phyloP scores from a whole-genome alignment of 2,888 invertebrate genomes.

The Autographa gamma region DNA sequence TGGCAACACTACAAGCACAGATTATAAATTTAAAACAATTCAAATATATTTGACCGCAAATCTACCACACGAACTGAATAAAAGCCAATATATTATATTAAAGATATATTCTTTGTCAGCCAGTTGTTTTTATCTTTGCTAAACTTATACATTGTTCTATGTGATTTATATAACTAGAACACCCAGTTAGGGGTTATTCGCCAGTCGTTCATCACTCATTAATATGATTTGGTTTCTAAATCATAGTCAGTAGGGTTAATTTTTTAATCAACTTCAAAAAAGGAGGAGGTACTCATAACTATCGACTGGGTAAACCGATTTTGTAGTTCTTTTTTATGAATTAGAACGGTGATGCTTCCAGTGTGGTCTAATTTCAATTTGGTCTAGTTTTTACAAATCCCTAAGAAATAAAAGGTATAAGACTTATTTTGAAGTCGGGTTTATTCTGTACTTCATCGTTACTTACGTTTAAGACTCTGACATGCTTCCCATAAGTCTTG shows the following conservation, averaged over 20 bases:
- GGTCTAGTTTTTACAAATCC: no score
- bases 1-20: conserved; percentile 39
- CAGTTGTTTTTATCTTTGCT: background rate
- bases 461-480: no score
- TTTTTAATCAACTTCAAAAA: no score
- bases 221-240: background rate
- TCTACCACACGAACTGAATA: conserved; percentile 24
- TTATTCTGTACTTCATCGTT: no score
- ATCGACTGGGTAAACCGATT: no score
- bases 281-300: no score
- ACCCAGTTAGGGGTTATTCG: background rate
- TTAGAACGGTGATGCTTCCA: no score
- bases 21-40: conserved; percentile 57
- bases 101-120: background rate
- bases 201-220: background rate
- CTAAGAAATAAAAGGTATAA: no score
- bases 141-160: background rate
- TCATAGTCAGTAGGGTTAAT: background rate
- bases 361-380: no score
- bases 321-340: no score
- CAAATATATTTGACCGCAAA: conserved; percentile 50
- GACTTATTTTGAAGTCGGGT: no score
- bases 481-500: no score
- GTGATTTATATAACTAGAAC: background rate
- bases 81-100: background rate